Percentiles rank a stretch among this genome's conserved stretches.
Conservation (phyloP, 2,888 invertebrate species). For the Barypeithes pellucidus region DNA sequence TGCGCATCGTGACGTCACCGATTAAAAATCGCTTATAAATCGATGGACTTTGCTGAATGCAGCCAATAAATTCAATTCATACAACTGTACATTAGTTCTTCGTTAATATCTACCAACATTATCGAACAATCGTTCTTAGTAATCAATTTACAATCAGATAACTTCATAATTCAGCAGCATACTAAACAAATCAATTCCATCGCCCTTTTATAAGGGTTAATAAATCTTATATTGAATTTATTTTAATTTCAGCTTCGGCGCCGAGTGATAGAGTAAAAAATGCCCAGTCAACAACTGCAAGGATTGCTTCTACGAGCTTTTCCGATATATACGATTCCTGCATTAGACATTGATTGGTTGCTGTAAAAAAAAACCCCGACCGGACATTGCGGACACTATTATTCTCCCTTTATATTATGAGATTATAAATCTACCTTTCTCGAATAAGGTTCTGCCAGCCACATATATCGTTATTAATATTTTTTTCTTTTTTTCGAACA, state of each 20-base stretch:
- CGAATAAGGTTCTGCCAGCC: conserved; percentile 63
- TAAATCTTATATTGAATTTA: conserved; percentile 22
- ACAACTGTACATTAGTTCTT: no score
- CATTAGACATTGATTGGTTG: conserved; percentile 67
- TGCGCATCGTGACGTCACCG: no score
- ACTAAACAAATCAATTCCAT: conserved; percentile 1
- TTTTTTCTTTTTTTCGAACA: conserved; percentile 35
- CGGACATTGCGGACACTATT: conserved; percentile 65
- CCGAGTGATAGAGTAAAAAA: conserved; percentile 34
- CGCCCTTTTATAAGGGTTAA: conserved; percentile 17
- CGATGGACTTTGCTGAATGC: no score
- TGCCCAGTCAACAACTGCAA: conserved; percentile 64
- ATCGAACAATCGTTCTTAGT: no score
- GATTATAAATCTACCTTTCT: conserved; percentile 62
- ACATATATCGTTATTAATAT: conserved; percentile 60
- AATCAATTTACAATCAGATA: neutral
- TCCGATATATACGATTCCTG: conserved; percentile 65
- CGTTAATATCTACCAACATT: no score
- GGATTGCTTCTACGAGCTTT: conserved; percentile 65
- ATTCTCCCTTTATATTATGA: conserved; percentile 57
- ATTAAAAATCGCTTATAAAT: no score
- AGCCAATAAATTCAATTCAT: no score
- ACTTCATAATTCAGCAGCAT: neutral
- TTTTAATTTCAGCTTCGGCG: neutral
- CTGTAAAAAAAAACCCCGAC: conserved; percentile 63